Evolutionary conservation across 2,113 vertebrate species (phyloP), one percentile per base, ranked within the genome.

Genomic region (Melanerpes formicivorus): DNA sequence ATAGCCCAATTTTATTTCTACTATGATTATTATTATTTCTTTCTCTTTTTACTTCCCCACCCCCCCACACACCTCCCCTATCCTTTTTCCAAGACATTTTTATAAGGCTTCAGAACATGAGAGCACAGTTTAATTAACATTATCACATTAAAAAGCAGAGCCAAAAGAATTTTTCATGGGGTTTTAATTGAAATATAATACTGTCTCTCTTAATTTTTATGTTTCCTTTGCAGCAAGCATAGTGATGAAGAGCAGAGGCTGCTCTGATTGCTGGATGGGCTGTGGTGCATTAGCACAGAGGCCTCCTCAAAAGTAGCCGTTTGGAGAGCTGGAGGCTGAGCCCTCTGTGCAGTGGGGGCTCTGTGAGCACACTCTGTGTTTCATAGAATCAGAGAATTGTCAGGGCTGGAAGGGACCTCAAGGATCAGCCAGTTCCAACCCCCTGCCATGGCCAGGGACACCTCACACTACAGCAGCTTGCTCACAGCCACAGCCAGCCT

Each of bases 151-250:
- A 96, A 96, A 95, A 93, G 69, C 86, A 70, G 73, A 73, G 93
- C 85, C 91, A 91, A 88, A 82, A 94, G 10, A 48, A 48, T 48
- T 48, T 21, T 96, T 95, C 95, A 95, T 84, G 86, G 90, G 48
- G 37, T 93, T 96, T 91, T 97, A 97, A 97, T 92, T 96, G 96
- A 96, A 96, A 96, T 95, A 93, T 94, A 96, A 95, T 80, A 85
- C 76, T 81, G 81, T 70, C 86, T 93, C 80, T 65, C 80, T 91
- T 84, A 3, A 69, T 70, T 74, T 78, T 80, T 56, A 6, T 37
- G 25, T 63, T 71, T 62, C 76, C 50, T 90, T 78, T 87, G 58
- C n/a, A n/a, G 60, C 7, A 22, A 71, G 82, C 55, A 21, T 21
- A 72, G 52, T 1, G 26, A 91, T 78, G 80, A 67, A 72, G 88